Evolutionary conservation across 2,888 invertebrate species (phyloP).

Genomic region (Apantesis nais): DNA sequence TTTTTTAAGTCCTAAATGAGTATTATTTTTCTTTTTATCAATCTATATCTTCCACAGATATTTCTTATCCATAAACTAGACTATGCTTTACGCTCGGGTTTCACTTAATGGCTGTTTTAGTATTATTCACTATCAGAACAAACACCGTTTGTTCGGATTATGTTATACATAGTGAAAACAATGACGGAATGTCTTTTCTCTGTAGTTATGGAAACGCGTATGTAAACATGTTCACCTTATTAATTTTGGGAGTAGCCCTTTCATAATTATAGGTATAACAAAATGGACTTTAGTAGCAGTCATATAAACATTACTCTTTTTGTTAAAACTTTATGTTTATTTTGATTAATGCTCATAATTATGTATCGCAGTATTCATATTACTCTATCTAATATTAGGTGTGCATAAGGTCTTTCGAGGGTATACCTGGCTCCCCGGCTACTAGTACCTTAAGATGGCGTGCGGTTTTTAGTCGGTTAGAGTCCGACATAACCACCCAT

Average conservation of each 20-base stretch:
- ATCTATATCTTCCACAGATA: background rate
- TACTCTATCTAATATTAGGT: too few species aligned
- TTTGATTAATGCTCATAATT: too few species aligned
- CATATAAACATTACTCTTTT: background rate
- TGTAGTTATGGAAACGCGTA: background rate
- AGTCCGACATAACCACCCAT: too few species aligned
- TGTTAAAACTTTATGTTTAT: background rate
- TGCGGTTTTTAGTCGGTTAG: too few species aligned
- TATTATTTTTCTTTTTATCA: background rate
- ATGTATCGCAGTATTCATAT: too few species aligned
- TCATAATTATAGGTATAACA: background rate
- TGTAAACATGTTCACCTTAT: background rate
- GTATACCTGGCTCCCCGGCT: too few species aligned
- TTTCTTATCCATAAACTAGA: background rate
- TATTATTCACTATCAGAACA: too few species aligned
- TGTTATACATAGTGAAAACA: background rate
- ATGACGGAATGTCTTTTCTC: background rate
- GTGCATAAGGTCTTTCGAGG: too few species aligned
- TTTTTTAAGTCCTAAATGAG: background rate
- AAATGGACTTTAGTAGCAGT: background rate
- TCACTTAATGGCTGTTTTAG: too few species aligned
- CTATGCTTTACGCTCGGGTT: background rate
- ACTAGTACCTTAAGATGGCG: too few species aligned
- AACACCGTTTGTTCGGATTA: background rate
- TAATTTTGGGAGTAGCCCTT: background rate